phyloP scores from a whole-genome alignment of 2,888 invertebrate genomes.

The Pandemis cinnamomeana region DNA sequence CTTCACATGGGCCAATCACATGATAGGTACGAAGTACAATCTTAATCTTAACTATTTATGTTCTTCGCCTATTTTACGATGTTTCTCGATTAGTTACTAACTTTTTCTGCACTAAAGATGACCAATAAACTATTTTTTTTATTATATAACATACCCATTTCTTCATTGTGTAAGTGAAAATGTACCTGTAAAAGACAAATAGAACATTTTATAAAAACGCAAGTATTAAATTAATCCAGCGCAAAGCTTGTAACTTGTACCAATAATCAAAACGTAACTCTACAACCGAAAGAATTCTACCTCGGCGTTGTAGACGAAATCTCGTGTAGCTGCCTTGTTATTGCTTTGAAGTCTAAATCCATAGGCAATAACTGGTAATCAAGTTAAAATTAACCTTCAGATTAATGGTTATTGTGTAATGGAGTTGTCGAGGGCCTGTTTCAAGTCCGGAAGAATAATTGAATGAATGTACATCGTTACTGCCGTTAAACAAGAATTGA shows the following conservation, averaged over 20 bases:
- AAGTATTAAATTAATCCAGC: not conserved
- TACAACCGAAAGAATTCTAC: constrained; percentile 12
- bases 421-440: constrained; percentile 4
- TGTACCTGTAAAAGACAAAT: not conserved
- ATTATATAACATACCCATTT: not conserved
- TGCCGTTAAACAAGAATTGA: not conserved
- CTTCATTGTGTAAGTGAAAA: not conserved
- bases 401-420: constrained; percentile 27
- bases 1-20: too few species aligned
- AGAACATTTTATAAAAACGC: not conserved
- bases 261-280: not conserved
- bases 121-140: not conserved
- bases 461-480: not conserved
- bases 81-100: not conserved
- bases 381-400: constrained; percentile 25
- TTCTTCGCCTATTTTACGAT: too few species aligned
- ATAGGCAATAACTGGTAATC: constrained; percentile 20
- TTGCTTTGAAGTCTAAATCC: constrained; percentile 17
- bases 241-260: constrained; percentile 3
- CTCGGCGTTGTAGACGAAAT: not conserved
- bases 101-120: not conserved
- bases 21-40: too few species aligned
- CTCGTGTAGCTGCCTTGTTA: constrained; percentile 8
- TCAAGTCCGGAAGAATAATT: constrained; percentile 9
- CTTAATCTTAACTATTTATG: too few species aligned